Conservation (phyloP, 2,113 vertebrate genomes). For the Dermatemys mawii region DNA sequence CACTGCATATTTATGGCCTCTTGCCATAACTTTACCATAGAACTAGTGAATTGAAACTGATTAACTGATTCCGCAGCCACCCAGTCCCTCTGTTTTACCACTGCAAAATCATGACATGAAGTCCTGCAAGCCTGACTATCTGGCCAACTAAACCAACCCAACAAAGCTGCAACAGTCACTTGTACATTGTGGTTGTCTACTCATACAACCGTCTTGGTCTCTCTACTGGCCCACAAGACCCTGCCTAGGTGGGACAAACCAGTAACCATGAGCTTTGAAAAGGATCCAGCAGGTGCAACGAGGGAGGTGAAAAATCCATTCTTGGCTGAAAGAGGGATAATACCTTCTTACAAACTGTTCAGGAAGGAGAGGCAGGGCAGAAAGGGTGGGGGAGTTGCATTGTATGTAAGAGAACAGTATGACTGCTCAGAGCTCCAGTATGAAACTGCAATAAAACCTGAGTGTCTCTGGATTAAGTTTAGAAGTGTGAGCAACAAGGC, state of each 20-base stretch:
- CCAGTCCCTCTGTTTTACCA: neutral
- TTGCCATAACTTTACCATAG: neutral
- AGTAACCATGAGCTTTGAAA: neutral
- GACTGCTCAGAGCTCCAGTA: no score
- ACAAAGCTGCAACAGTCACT: neutral
- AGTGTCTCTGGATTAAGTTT: no score
- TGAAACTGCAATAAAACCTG: no score
- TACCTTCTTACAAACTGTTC: no score
- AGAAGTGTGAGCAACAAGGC: no score
- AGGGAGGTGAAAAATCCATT: neutral
- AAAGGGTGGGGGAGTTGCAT: no score
- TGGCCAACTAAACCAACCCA: neutral
- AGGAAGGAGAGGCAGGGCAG: no score
- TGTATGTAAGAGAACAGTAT: no score
- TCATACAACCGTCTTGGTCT: neutral
- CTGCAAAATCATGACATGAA: neutral
- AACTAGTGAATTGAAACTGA: neutral
- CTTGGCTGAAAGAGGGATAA: neutral
- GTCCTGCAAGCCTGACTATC: neutral
- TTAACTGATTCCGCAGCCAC: neutral
- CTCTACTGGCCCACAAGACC: neutral
- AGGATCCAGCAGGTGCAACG: neutral
- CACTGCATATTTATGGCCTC: neutral
- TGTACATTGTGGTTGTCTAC: neutral
- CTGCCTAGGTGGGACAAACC: neutral